These are phyloP conservation scores for Drosophila jambulina DNA, from an alignment of 1,140 invertebrate species.

Conservation along the genomic window DNA sequence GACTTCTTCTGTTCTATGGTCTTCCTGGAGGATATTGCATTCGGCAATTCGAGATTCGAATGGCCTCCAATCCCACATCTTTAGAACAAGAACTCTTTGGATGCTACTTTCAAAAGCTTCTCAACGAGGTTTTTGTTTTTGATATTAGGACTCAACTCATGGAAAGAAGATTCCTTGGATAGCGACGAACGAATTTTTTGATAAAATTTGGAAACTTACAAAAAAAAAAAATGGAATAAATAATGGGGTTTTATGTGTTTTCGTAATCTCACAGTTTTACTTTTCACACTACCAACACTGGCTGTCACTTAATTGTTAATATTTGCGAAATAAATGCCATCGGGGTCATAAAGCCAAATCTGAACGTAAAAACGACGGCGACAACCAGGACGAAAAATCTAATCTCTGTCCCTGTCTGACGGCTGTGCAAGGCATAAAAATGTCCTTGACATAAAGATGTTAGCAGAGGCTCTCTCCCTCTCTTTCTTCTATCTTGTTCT, in stretches of 20 bases:
- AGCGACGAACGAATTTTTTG: too few species aligned
- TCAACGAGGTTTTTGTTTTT: background rate
- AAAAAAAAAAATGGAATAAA: too few species aligned
- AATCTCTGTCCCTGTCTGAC: conserved; percentile 36
- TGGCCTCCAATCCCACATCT: background rate
- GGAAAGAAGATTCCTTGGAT: too few species aligned
- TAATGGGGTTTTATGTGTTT: background rate
- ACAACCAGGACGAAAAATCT: conserved; percentile 25
- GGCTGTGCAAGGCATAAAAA: conserved; percentile 54
- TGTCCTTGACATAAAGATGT: conserved; percentile 71
- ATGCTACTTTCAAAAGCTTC: background rate
- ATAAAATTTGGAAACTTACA: background rate
- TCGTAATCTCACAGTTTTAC: background rate
- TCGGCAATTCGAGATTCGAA: background rate
- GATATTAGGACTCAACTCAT: too few species aligned
- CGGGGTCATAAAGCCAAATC: conserved; percentile 45
- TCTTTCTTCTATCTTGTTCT: background rate
- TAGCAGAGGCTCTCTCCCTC: conserved; percentile 10
- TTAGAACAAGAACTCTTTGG: too few species aligned
- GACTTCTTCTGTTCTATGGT: background rate
- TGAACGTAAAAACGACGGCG: conserved; percentile 41
- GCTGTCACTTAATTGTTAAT: conserved; percentile 51
- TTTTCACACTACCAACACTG: conserved; percentile 6
- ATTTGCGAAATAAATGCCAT: conserved; percentile 48
- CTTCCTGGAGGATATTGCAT: background rate